phyloP scores from a whole-genome alignment of 2,113 vertebrate genomes.

The Proterorhinus semilunaris region DNA sequence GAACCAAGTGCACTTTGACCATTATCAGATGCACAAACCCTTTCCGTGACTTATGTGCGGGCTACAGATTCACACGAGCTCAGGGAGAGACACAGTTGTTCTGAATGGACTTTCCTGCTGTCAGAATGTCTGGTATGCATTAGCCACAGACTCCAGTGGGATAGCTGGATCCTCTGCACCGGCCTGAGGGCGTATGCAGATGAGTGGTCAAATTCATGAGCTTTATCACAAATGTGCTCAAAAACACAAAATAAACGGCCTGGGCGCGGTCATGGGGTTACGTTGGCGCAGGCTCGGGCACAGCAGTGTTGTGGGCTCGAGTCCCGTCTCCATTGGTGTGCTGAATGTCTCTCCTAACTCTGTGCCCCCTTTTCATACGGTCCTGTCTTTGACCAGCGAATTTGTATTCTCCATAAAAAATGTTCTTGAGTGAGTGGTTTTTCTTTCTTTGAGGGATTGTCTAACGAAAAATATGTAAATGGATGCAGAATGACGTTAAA shows the following conservation, averaged over 20 bases:
- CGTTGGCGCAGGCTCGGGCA: constrained; percentile 19
- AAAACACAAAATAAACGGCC: constrained; percentile 15
- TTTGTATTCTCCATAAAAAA: too few relatives aligned
- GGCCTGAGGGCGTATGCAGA: constrained; percentile 46
- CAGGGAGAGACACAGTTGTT: constrained; percentile 57
- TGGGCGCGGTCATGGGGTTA: background rate
- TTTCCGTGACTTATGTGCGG: constrained; percentile 55
- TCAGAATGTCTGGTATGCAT: constrained; percentile 82
- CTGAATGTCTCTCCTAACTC: too few relatives aligned
- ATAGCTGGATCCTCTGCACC: constrained; percentile 75
- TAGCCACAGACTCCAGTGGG: constrained; percentile 82
- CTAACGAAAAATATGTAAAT: too few relatives aligned
- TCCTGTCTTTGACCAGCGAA: too few relatives aligned
- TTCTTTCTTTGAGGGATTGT: too few relatives aligned
- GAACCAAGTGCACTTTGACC: constrained; percentile 62
- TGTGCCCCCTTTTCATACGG: too few relatives aligned
- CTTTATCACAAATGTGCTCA: background rate
- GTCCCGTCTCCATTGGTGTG: too few relatives aligned
- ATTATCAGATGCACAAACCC: constrained; percentile 57
- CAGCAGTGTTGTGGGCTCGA: too few relatives aligned
- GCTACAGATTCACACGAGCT: constrained; percentile 26
- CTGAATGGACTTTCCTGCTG: constrained; percentile 80
- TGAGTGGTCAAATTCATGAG: constrained; percentile 9
- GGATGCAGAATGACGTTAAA: too few relatives aligned
- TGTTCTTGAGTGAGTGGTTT: too few relatives aligned